Evolutionary conservation across 2,113 vertebrate genomes (phyloP).

Genomic region (Vulpes ferrilata): DNA sequence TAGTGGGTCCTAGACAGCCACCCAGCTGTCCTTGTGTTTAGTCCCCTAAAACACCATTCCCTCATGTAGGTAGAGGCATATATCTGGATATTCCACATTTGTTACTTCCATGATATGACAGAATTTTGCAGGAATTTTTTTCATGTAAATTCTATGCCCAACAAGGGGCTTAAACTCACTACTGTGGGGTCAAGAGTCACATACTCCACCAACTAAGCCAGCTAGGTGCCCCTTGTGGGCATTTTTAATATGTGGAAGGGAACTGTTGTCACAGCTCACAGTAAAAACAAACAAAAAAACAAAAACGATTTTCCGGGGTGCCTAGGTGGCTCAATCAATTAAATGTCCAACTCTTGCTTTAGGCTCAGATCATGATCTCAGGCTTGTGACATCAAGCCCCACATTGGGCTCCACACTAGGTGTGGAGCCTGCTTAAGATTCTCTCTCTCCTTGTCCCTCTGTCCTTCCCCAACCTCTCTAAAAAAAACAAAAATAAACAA

Average conservation of each 20-base stretch:
- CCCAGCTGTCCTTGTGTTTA: neutral
- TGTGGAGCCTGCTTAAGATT: neutral
- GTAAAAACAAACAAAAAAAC: neutral
- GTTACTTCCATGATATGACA: neutral
- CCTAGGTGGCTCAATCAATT: neutral
- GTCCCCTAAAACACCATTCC: neutral
- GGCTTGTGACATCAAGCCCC: neutral
- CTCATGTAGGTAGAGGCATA: neutral
- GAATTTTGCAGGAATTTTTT: neutral
- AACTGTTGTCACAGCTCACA: neutral
- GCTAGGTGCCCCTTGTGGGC: neutral
- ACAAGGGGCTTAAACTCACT: neutral
- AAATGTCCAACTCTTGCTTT: neutral
- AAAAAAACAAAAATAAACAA: neutral
- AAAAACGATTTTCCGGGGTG: neutral
- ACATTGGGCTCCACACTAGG: neutral
- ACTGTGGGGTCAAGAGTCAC: neutral
- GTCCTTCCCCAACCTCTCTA: neutral
- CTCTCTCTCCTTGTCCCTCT: neutral
- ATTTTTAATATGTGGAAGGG: slow-evolving; percentile 9
- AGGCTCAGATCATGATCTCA: neutral
- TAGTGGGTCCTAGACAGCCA: neutral
- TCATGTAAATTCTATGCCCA: neutral
- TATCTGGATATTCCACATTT: neutral
- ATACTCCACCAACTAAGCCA: neutral